phyloP scores from a whole-genome alignment of 2,888 invertebrate genomes.

The Iphiclides podalirius region DNA sequence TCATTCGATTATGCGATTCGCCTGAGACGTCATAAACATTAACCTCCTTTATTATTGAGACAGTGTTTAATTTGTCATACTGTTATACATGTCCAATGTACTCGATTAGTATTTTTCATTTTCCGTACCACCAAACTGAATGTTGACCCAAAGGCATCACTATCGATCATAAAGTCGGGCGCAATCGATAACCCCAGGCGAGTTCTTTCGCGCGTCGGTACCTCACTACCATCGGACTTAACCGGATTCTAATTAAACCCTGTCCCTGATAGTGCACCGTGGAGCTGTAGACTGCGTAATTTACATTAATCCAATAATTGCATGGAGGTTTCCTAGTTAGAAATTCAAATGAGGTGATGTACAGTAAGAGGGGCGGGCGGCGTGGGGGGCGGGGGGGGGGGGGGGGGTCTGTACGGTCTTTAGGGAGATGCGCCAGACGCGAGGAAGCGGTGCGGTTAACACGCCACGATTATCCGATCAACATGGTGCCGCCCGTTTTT shows the following conservation, averaged over 20 bases:
- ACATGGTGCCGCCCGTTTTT: constrained; percentile 28
- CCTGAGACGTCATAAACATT: too few relatives aligned
- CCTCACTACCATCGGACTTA: constrained; percentile 69
- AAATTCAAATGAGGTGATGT: constrained; percentile 94
- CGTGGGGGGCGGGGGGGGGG: constrained; percentile 41
- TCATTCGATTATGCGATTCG: too few relatives aligned
- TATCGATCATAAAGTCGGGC: too few relatives aligned
- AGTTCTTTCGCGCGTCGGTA: constrained; percentile 25
- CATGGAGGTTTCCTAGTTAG: constrained; percentile 95
- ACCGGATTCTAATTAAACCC: constrained; percentile 78
- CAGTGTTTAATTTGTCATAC: too few relatives aligned
- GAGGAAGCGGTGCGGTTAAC: constrained; percentile 53
- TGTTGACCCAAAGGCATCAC: too few relatives aligned
- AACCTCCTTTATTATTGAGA: too few relatives aligned
- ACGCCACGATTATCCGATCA: constrained; percentile 50
- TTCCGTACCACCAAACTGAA: too few relatives aligned
- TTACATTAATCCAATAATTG: constrained; percentile 97
- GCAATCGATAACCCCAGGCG: too few relatives aligned
- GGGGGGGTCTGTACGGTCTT: constrained; percentile 50
- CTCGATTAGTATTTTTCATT: too few relatives aligned
- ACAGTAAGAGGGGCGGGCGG: constrained; percentile 69
- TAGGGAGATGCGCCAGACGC: constrained; percentile 60
- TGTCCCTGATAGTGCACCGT: constrained; percentile 79
- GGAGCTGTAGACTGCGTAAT: constrained; percentile 88
- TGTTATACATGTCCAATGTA: too few relatives aligned